A percentile compares a stretch with the other conserved stretches of the same genome.
Conservation (phyloP, 2,113 vertebrate genomes). For the Leucoraja erinaceus region DNA sequence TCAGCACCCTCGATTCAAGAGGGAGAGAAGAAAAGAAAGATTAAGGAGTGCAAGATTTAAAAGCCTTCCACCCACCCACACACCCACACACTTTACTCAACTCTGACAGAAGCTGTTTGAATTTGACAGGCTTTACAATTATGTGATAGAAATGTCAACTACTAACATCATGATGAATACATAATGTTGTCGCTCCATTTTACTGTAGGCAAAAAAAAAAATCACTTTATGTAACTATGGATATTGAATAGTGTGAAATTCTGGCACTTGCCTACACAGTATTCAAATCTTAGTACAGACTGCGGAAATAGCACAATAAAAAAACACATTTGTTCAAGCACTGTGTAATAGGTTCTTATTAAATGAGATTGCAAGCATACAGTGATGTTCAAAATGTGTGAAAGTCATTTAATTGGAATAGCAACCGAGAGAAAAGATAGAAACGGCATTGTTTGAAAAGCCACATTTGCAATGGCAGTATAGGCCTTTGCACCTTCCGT, state of each 20-base stretch:
- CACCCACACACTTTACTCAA: conserved; percentile 37
- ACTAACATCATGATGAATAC: conserved; percentile 32
- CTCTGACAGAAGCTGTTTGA: conserved; percentile 22
- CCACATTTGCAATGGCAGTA: neutral
- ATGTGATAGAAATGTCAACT: conserved; percentile 30
- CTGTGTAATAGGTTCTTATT: neutral
- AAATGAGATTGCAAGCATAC: neutral
- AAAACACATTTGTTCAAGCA: conserved; percentile 26
- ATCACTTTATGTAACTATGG: conserved; percentile 37
- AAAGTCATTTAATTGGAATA: conserved; percentile 10
- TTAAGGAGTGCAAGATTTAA: conserved; percentile 7
- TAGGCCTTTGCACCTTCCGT: neutral
- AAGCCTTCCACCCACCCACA: conserved; percentile 34
- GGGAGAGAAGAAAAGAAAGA: neutral
- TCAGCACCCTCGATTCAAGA: neutral
- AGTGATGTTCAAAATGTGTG: neutral
- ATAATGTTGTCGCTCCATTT: conserved; percentile 22
- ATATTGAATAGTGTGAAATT: conserved; percentile 37
- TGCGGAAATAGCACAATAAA: neutral
- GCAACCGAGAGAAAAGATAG: neutral
- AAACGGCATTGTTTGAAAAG: neutral
- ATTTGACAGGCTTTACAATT: conserved; percentile 36
- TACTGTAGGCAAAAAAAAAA: conserved; percentile 35
- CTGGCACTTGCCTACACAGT: conserved; percentile 24
- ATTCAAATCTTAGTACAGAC: neutral